A percentile compares a stretch with the other conserved stretches of the same genome.
These are phyloP conservation scores for Drosophila repletoides DNA, from an alignment of 1,140 invertebrate species.

Conservation along the genomic window DNA sequence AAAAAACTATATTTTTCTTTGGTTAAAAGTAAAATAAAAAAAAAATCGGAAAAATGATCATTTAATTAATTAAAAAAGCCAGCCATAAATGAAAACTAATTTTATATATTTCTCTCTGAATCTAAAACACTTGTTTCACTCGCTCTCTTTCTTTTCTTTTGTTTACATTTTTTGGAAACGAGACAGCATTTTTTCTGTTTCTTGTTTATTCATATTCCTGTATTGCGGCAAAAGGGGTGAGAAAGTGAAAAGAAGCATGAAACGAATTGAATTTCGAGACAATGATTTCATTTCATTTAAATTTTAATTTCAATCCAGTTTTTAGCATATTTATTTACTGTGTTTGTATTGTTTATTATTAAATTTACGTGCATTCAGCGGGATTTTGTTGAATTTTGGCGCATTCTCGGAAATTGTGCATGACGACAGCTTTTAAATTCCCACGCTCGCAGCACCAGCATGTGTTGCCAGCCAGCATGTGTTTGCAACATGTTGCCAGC, in stretches of 20 bases:
- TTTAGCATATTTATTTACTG: background rate
- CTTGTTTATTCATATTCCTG: background rate
- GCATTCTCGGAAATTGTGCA: conserved; percentile 11
- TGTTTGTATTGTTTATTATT: conserved; percentile 9
- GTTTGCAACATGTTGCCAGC: conserved; percentile 56
- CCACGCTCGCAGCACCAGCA: conserved; percentile 34
- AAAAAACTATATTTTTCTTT: too few relatives aligned
- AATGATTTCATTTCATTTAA: conserved; percentile 41
- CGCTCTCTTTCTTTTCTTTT: too few relatives aligned
- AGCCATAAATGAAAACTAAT: too few relatives aligned
- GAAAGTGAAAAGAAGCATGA: background rate
- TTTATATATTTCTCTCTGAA: too few relatives aligned
- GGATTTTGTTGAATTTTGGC: background rate
- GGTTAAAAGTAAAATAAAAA: too few relatives aligned
- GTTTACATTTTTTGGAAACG: too few relatives aligned
- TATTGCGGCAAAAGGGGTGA: background rate
- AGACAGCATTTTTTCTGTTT: background rate
- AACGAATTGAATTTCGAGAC: background rate
- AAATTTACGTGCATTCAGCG: background rate
- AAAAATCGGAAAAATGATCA: too few relatives aligned
- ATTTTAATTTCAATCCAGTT: conserved; percentile 1
- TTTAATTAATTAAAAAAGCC: too few relatives aligned
- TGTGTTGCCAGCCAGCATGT: conserved; percentile 60
- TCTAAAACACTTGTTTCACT: too few relatives aligned
- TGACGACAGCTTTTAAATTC: conserved; percentile 4